Evolutionary conservation across 1,140 invertebrate genomes (phyloP).

Genomic region (Helicoverpa armigera): DNA sequence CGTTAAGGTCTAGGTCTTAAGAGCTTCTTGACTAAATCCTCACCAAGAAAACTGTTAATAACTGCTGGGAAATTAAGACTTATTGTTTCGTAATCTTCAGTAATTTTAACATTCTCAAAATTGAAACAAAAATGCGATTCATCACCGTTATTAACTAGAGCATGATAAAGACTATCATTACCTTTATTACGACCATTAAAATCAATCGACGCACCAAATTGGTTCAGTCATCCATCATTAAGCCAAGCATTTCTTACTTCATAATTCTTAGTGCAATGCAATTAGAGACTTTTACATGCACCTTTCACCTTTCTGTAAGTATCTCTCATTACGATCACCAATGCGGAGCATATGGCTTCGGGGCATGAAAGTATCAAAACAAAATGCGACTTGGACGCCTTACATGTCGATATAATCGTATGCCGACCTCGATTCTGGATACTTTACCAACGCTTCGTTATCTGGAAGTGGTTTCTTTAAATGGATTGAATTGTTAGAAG

Average conservation of each 20-base stretch:
- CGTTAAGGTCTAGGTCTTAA: neutral
- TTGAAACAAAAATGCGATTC: constrained; percentile 22
- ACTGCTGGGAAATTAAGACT: neutral
- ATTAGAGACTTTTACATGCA: constrained; percentile 48
- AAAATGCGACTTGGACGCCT: constrained; percentile 43
- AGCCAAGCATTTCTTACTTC: constrained; percentile 27
- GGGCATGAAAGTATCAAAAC: constrained; percentile 68
- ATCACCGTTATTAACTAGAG: constrained; percentile 22
- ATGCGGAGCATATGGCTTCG: constrained; percentile 50
- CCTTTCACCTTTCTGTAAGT: constrained; percentile 61
- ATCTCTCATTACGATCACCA: constrained; percentile 56
- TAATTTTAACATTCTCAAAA: neutral
- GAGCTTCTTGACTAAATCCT: neutral
- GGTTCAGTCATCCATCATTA: constrained; percentile 21
- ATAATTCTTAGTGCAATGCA: constrained; percentile 34
- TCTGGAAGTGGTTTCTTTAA: constrained; percentile 49
- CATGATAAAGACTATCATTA: constrained; percentile 35
- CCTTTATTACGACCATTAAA: constrained; percentile 25
- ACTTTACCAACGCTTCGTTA: constrained; percentile 47
- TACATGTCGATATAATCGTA: constrained; percentile 25
- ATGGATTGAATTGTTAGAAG: constrained; percentile 37
- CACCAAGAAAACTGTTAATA: neutral
- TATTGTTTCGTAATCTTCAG: neutral
- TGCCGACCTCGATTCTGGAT: constrained; percentile 29
- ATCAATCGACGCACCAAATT: constrained; percentile 26